These are phyloP conservation scores for Corythoichthys intestinalis DNA, from an alignment of 2,113 vertebrate species.

Conservation along the genomic window DNA sequence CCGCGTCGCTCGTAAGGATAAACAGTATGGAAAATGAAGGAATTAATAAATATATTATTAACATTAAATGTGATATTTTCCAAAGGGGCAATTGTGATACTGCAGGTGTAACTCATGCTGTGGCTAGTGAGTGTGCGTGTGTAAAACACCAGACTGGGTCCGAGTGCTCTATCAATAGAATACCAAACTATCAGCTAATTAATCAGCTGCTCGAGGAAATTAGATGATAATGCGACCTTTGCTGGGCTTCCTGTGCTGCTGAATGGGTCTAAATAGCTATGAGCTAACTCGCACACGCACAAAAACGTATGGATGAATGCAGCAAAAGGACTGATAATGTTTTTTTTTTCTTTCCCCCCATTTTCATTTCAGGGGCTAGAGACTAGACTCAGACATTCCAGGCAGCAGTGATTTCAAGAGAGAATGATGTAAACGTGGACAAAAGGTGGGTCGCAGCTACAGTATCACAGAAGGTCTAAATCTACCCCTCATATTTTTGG, in stretches of 20 bases:
- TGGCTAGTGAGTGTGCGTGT: neutral
- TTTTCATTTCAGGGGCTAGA: conserved; percentile 41
- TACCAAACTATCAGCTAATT: conserved; percentile 55
- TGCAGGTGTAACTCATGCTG: neutral
- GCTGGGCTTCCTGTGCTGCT: conserved; percentile 16
- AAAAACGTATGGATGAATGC: conserved; percentile 10
- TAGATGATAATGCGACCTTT: conserved; percentile 51
- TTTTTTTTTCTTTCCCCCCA: conserved; percentile 21
- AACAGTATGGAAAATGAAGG: too few relatives aligned
- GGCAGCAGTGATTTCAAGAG: conserved; percentile 47
- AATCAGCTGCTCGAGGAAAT: conserved; percentile 53
- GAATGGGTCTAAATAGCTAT: conserved; percentile 2
- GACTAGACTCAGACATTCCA: conserved; percentile 21
- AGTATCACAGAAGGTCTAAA: neutral
- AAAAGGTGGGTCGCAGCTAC: conserved; percentile 42
- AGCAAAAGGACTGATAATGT: conserved; percentile 37
- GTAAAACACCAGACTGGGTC: neutral
- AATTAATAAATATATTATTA: neutral
- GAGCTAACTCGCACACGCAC: neutral
- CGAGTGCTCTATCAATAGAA: conserved; percentile 12
- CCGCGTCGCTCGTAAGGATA: too few relatives aligned
- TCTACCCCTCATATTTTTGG: neutral
- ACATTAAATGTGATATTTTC: neutral
- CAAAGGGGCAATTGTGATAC: neutral
- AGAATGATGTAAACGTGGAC: conserved; percentile 62